Conservation (phyloP, 2,113 vertebrate species). For the Eretmochelys imbricata region DNA sequence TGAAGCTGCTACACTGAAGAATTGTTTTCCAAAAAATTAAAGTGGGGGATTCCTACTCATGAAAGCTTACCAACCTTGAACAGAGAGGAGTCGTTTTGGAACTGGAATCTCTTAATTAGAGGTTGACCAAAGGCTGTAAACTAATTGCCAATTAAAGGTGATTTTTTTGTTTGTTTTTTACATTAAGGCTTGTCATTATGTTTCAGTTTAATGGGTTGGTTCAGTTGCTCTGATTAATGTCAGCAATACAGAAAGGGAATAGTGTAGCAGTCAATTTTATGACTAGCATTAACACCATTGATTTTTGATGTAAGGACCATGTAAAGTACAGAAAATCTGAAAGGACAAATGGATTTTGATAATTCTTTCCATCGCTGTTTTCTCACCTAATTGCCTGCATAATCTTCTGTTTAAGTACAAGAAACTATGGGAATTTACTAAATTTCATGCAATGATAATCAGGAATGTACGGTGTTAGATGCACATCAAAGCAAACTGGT, state of each 20-base stretch:
- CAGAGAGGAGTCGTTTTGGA: not conserved
- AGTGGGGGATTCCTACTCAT: not conserved
- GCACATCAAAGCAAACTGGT: not conserved
- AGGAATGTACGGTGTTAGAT: not conserved
- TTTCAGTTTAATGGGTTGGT: not conserved
- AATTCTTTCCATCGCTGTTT: not conserved
- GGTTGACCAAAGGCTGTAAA: not conserved
- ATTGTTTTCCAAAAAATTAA: not conserved
- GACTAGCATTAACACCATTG: too few species aligned
- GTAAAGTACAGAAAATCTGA: not conserved
- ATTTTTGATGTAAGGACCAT: not conserved
- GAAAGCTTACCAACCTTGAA: not conserved
- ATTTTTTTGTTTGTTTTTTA: not conserved
- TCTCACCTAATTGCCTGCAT: not conserved
- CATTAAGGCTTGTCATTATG: not conserved
- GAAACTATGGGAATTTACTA: not conserved
- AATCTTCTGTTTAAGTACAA: not conserved
- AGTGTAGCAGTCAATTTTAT: not conserved
- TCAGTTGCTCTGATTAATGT: not conserved
- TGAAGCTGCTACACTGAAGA: not conserved
- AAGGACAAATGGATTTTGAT: not conserved
- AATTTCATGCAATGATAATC: not conserved
- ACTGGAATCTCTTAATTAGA: not conserved
- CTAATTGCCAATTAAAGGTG: not conserved
- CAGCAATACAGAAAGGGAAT: not conserved